phyloP scores from a whole-genome alignment of 2,888 invertebrate genomes.

The Allacma fusca region DNA sequence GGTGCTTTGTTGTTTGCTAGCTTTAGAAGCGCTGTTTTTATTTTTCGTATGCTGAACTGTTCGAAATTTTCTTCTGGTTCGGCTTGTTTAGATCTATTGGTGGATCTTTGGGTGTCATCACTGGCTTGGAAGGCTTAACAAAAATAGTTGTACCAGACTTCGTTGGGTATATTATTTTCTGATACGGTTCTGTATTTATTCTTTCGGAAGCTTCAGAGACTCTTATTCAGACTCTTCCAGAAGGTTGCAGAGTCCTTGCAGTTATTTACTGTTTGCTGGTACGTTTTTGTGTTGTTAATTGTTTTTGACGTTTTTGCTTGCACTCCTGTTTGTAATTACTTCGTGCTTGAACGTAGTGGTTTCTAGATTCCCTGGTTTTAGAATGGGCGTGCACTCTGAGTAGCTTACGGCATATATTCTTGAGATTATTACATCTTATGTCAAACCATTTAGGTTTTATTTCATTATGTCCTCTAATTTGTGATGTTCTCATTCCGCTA shows the following conservation, averaged over 20 bases:
- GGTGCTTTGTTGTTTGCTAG: not conserved
- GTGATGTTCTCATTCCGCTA: not conserved
- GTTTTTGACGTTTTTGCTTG: not conserved
- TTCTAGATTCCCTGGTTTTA: no score
- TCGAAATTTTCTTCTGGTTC: no score
- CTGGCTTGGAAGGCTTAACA: no score
- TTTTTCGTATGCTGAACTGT: no score
- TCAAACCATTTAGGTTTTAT: not conserved
- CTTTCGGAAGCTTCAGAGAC: no score
- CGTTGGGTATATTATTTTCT: no score
- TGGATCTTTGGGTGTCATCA: not conserved
- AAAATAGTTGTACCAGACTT: no score
- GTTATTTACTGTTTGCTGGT: not conserved
- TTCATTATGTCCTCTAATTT: not conserved
- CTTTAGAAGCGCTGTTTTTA: not conserved
- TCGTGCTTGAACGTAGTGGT: not conserved
- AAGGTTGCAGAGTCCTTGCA: not conserved
- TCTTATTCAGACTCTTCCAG: not conserved
- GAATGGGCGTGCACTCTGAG: no score
- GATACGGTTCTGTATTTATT: no score
- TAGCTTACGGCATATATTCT: no score
- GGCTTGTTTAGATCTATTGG: no score
- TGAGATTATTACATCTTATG: not conserved
- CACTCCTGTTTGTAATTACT: not conserved
- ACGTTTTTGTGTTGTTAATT: not conserved